Evolutionary conservation across 2,888 invertebrate species (phyloP), one percentile per base, ranked within the genome.

Genomic region (Drosophila flavopinicola): DNA sequence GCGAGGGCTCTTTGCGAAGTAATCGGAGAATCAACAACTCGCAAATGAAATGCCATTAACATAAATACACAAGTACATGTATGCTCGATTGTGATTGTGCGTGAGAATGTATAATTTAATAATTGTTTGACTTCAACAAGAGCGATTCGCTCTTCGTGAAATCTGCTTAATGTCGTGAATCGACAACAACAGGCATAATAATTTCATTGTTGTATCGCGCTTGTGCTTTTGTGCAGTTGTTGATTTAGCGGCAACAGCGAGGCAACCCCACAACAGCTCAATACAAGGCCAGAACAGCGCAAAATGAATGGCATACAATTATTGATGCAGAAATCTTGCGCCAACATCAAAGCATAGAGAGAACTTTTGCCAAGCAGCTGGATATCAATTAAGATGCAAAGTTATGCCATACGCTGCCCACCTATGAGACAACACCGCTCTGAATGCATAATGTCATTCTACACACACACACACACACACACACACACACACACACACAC

Each of bases 331-430:
- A 33, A 32, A 6, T 59, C 29, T 6, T 37, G 37, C 11, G 9
- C 29, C 17, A 25, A 24, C 11, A 24, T 27, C 9, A 13, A 35
- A 41, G 23, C 47, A 25, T 9, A 37, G 32, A 25, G 10, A 53
- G 39, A 45, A 49, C 29, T 60, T 35, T 27, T 15, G 7, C 6
- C 47, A 37, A 68, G 39, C 70, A 61, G 70, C 64, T 49, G 70
- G 70, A 75, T 69, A 75, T 75, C 75, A 70, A 69, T 57, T 63
- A 75, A 56, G 56, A 75, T 75, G 64, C 53, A 63, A 63, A 57
- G 45, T 75, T 69, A 49, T 69, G 70, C 64, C 23, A 53, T 13
- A 29, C 67, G 27, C 25, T 51, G 51, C 15, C 25, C 17, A 59
- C 42, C 44, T 38, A 56, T 20, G 4, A 20, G 4, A 20, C 20